Base-by-base conservation (phyloP, 2,888 invertebrate genomes). In the Agelastica alni region DNA sequence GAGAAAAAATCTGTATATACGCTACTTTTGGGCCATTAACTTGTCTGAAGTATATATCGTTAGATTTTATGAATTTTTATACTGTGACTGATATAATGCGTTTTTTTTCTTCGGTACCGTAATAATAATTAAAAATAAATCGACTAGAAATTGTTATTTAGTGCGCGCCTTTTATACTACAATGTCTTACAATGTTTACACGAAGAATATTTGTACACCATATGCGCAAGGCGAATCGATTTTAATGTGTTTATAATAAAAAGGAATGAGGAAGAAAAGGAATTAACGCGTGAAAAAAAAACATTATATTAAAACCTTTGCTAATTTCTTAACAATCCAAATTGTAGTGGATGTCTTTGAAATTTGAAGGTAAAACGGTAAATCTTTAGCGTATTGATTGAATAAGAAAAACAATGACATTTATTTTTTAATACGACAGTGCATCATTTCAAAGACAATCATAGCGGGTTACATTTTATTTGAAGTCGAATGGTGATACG, bases 1-100 rank as follows among this genome's bases (percentile, higher is more conserved):
- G 26, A 43, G 47, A 53, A 53, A 36, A 43, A 43, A 34, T 22
- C 22, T 48, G 36, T 10, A 32, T 37, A 41, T 14, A 32, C 6
- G 48, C 22, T 34, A 34, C 43, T 49, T 49, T 49, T 41, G 32
- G 41, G 41, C 41, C 37, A 20, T 48, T 36, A 52, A 42, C 31
- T 39, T 28, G 47, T 47, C 45, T 44, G 42, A 37, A 41, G 30
- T 42, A 43, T 30, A 56, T 51, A 51, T 34, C 45, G 44, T 51
- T 47, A 30, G 45, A 18, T 46, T 51, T 51, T 51, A 49, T 43
- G 31, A n/a, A 47, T 46, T 51, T 46, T 51, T 46, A 47, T 51
- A 46, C 53, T 53, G 53, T 53, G 17, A 53, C 5, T 31, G 39
- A 47, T 39, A 42, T 42, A 31, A 46, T 45, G 16, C 36, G 28